These are phyloP conservation scores for Puma concolor DNA, from an alignment of 2,113 vertebrate species.

Conservation along the genomic window DNA sequence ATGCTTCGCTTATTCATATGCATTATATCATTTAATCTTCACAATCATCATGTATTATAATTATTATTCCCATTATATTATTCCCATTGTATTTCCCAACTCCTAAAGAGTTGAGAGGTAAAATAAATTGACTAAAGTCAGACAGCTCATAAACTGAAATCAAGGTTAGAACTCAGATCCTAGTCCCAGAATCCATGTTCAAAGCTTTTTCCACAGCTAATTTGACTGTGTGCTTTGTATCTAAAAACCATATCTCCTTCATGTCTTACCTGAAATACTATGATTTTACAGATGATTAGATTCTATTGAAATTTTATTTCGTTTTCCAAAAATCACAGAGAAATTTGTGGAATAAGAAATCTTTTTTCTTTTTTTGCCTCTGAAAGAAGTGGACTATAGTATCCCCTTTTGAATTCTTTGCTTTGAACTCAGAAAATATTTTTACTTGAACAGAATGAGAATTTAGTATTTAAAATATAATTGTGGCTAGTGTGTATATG, in stretches of 20 bases:
- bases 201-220: background rate
- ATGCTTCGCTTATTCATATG: background rate
- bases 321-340: slow-evolving; percentile 3
- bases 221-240: background rate
- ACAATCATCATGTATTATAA: background rate
- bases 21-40: slow-evolving; percentile 14
- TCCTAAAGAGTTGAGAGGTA: background rate
- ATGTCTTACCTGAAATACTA: background rate
- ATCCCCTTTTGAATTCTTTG: background rate
- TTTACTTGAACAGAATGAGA: background rate
- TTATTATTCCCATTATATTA: background rate
- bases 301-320: background rate
- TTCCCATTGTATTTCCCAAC: background rate
- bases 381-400: background rate
- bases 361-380: background rate
- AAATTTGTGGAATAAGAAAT: background rate
- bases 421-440: background rate
- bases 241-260: background rate
- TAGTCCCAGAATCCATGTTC: background rate
- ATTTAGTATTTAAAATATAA: slow-evolving; percentile 9
- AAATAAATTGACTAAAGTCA: background rate
- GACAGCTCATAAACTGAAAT: background rate
- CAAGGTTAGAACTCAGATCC: background rate
- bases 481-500: background rate
- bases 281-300: background rate